Percentiles rank a stretch among this genome's conserved stretches.
Evolutionary conservation across 2,888 invertebrate species (phyloP).

Genomic region (Agrilus cyanescens): DNA sequence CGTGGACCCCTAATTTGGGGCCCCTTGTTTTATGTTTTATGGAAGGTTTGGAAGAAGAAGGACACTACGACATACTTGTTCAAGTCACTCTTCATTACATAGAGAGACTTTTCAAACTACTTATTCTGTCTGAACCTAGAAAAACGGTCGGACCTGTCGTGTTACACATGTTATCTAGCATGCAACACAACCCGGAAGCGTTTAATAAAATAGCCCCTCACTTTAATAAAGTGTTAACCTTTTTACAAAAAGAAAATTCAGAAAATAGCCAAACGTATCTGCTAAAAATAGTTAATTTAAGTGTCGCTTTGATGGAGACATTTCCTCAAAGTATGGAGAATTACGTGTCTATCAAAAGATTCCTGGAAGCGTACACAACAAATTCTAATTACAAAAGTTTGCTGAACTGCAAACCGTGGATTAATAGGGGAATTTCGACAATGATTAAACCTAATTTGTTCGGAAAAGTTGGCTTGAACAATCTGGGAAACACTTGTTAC

Average conservation of each 20-base stretch:
- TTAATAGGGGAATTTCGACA: constrained; percentile 21
- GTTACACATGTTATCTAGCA: constrained; percentile 49
- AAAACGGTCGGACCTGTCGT: constrained; percentile 49
- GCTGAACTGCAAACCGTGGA: constrained; percentile 33
- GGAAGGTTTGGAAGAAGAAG: constrained; percentile 44
- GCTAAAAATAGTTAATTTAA: constrained; percentile 50
- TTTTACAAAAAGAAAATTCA: constrained; percentile 45
- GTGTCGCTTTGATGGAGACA: constrained; percentile 39
- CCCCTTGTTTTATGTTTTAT: constrained; percentile 57
- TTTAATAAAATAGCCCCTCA: constrained; percentile 47
- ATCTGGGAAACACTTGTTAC: constrained; percentile 81
- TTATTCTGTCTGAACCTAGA: constrained; percentile 44
- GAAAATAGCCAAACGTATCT: constrained; percentile 36
- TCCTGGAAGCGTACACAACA: constrained; percentile 27
- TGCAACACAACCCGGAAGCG: constrained; percentile 47
- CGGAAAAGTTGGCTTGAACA: constrained; percentile 61
- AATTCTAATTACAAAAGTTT: constrained; percentile 25
- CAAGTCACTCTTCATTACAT: constrained; percentile 51
- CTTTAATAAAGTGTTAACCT: constrained; percentile 40
- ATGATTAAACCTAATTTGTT: constrained; percentile 24
- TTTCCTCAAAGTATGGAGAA: constrained; percentile 34
- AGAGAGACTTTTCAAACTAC: constrained; percentile 43
- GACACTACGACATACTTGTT: constrained; percentile 36
- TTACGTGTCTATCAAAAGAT: constrained; percentile 29
- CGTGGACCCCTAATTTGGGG: constrained; percentile 49